Evolutionary conservation across 2,113 vertebrate species (phyloP), one percentile per base, ranked within the genome.

Genomic region (Oxyruncus cristatus): DNA sequence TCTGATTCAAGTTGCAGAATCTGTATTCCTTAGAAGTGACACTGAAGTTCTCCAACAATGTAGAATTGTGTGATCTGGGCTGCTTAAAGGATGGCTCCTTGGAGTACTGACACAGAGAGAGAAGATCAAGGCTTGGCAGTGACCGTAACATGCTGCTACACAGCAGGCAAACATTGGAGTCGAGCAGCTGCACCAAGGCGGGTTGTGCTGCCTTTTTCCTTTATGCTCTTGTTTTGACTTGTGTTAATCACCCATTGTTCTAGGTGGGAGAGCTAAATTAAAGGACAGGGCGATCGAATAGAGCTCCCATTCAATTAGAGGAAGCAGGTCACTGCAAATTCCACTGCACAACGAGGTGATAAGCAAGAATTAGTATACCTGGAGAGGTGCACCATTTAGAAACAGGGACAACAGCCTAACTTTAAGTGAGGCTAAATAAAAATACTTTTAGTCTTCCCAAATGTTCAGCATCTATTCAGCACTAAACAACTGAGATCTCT

Each of bases 181-280:
- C 6, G 65, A 97, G 87, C 95, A 93, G 93, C 95, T 96, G 95
- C 88, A 77, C 68, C 88, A 53, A 83, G 77, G 94, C 73, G 70
- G 88, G 15, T 47, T 94, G 71, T 33, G 82, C 83, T 92, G 93
- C 87, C 84, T 93, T 82, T 89, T 95, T 63, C 95, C 93, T 92
- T 82, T 63, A 32, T 56, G 82, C 81, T 89, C 92, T 78, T 94
- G 88, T 84, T 96, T 94, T 79, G 91, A 53, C 91, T 93, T 91
- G 77, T 81, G 95, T 79, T 97, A 97, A 97, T 97, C 96, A 90
- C 85, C 92, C 94, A 96, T 96, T 97, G 96, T 95, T 97, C 96
- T 96, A 96, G 95, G 93, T 95, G 96, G 89, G 93, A 97, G 89
- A 96, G 90, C 88, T 78, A 93, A 96, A 96, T 95, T 97, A 95